Evolutionary conservation across 2,797 vertebrate species (phyloP), one percentile per base, ranked within the genome.

Genomic region (Cephalopachus bancanus): DNA sequence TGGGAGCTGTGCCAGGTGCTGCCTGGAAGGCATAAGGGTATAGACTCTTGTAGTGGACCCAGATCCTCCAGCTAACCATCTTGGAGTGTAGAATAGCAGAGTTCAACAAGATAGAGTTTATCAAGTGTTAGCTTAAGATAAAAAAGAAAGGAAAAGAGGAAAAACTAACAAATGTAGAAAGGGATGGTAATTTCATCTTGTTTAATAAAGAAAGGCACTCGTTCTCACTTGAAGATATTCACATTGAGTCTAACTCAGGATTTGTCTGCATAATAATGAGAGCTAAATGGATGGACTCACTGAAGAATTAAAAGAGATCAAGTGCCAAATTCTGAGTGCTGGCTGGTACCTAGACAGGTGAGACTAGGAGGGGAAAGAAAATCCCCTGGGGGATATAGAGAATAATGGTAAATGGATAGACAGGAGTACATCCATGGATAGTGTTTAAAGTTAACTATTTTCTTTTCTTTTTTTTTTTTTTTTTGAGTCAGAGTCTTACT

Each of bases 151-250:
- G 26, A 30, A 59, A 88, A 76, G 17, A 86, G 62, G 67, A 88
- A 71, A n/a, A 53, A 81, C 10, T 49, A 51, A 59, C 19, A 78
- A 84, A 67, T 11, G 16, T 1, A 69, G 64, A 30, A 78, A 74
- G 15, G 33, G 4, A 1, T n/a, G 96, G 19, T 37, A 89, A 81
- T 28, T 71, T 91, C 64, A 76, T 81, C 55, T 64, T 37, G n/a
- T 71, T 93, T 80, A 93, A 62, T 65, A 72, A 95, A 67, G 28
- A 92, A 92, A 74, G 59, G 37, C 37, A 24, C 55, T 93, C 67
- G 15, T 30, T 76, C 26, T 79, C 33, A 81, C 51, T 72, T 83
- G 30, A 91, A 84, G 89, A 89, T 7, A 67, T 53, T 89, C 33
- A 49, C 17, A 11, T 26, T 51, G 64, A 28, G 8, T 80, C 17